Evolutionary conservation across 1,140 invertebrate species (phyloP).

Genomic region (Drosophila nebulosa): DNA sequence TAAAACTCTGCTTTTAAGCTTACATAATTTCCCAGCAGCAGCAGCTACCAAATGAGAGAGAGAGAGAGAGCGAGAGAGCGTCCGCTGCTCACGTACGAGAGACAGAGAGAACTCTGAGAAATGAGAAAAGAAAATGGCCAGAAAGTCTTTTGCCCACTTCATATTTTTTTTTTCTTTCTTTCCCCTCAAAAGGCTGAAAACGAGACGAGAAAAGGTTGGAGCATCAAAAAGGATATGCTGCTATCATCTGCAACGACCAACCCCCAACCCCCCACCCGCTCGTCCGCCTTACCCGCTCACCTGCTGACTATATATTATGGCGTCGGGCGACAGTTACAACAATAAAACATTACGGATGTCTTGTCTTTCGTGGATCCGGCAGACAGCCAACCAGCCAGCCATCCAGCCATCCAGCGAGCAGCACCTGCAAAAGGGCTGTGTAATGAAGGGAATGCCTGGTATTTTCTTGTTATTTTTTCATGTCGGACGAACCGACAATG

Average conservation of each 20-base stretch:
- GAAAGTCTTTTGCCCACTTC: constrained; percentile 12
- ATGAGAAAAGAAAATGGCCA: constrained; percentile 2
- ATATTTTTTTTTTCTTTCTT: too few species aligned
- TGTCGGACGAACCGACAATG: constrained; percentile 25
- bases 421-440: constrained; percentile 49
- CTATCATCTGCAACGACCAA: constrained; percentile 26
- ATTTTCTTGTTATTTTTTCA: constrained; percentile 76
- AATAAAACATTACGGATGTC: constrained; percentile 77
- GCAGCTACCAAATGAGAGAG: too few species aligned
- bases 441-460: constrained; percentile 70
- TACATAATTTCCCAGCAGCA: constrained; percentile 58
- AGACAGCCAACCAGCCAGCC: too few species aligned
- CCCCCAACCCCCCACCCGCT: constrained; percentile 46
- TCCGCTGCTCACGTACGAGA: constrained; percentile 56
- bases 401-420: not conserved
- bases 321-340: constrained; percentile 72
- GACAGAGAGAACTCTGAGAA: not conserved
- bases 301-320: constrained; percentile 73
- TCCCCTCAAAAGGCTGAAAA: not conserved
- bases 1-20: constrained; percentile 66
- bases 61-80: too few species aligned
- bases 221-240: constrained; percentile 61
- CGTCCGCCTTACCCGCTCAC: constrained; percentile 50
- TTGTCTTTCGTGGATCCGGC: constrained; percentile 38
- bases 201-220: constrained; percentile 56